phyloP scores from a whole-genome alignment of 2,113 vertebrate species.

The Microtus oregoni region DNA sequence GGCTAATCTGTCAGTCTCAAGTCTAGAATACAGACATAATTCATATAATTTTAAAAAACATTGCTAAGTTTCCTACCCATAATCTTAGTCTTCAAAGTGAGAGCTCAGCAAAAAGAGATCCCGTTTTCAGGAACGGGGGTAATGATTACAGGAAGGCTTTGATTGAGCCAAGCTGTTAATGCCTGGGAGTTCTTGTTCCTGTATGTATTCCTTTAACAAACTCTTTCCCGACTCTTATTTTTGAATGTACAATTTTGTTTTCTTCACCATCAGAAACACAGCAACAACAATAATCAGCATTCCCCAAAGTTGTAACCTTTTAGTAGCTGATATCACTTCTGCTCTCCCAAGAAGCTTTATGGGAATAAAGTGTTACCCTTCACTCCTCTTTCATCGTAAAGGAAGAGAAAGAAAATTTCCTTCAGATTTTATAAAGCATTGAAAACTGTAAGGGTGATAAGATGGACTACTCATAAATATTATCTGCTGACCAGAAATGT shows the following conservation, averaged over 20 bases:
- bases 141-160: conserved; percentile 56
- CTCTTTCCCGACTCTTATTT: not conserved
- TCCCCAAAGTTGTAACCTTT: not conserved
- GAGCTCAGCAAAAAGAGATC: conserved; percentile 62
- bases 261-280: not conserved
- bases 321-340: not conserved
- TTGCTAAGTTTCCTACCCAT: conserved; percentile 62
- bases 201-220: not conserved
- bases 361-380: not conserved
- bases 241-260: not conserved
- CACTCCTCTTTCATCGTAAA: not conserved
- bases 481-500: not conserved
- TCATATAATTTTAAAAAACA: conserved; percentile 77
- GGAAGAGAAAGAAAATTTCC: not conserved
- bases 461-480: not conserved
- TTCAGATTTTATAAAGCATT: not conserved
- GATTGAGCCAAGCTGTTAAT: conserved; percentile 33
- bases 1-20: conserved; percentile 57
- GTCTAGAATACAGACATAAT: conserved; percentile 44
- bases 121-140: conserved; percentile 63
- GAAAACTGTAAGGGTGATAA: not conserved
- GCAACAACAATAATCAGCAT: not conserved
- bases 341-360: not conserved
- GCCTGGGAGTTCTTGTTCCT: not conserved
- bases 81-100: conserved; percentile 71